Evolutionary conservation across 2,113 vertebrate species (phyloP).

Genomic region (Dryoscopus gambensis): DNA sequence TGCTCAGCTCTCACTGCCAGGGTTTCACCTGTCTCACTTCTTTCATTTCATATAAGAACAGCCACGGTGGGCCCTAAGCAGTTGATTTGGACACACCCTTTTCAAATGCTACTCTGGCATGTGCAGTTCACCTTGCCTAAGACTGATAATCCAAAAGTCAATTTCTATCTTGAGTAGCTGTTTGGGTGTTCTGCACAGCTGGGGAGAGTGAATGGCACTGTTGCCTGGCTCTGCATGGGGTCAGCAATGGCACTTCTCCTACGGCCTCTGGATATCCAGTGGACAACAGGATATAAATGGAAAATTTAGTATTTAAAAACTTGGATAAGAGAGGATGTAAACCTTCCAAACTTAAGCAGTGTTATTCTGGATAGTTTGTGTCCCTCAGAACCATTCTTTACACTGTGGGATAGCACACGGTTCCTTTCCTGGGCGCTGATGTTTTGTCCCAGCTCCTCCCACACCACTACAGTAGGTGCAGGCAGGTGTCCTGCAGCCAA

Average conservation of each 20-base stretch:
- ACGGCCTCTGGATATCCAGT: rapidly evolving
- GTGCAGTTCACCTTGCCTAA: neutral
- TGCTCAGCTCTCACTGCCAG: neutral
- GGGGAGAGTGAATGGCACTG: neutral
- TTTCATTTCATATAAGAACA: neutral
- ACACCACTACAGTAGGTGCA: rapidly evolving
- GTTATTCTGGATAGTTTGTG: neutral
- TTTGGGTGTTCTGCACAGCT: neutral
- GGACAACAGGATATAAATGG: rapidly evolving
- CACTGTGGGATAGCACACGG: rapidly evolving
- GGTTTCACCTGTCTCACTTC: neutral
- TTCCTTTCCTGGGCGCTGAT: rapidly evolving
- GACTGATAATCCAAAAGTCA: too few relatives aligned
- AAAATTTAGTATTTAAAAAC: neutral
- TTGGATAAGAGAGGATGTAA: neutral
- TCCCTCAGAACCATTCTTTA: neutral
- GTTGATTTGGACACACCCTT: neutral
- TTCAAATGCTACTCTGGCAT: rapidly evolving
- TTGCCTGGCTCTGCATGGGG: neutral
- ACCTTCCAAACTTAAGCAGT: neutral
- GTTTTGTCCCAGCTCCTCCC: neutral
- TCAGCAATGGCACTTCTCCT: neutral
- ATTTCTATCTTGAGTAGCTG: rapidly evolving
- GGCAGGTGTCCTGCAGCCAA: neutral
- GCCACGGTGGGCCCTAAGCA: neutral